phyloP scores from a whole-genome alignment of 1,140 invertebrate genomes.

The Drosophila takahashii region DNA sequence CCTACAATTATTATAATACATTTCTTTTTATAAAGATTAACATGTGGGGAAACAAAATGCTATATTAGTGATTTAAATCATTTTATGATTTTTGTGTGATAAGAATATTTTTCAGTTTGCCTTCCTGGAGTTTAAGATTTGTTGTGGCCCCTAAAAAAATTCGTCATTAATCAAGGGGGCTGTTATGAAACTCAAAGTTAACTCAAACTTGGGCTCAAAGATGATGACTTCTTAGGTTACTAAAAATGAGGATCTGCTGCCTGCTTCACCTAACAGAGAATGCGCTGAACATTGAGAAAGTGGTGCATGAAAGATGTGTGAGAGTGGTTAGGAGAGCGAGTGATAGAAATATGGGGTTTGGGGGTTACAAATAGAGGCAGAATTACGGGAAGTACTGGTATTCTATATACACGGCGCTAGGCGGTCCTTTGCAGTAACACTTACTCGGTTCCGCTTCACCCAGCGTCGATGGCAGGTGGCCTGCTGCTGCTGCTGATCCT shows the following conservation, averaged over 20 bases:
- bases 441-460: slow-evolving; percentile 93
- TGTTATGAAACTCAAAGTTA: slow-evolving; percentile 37
- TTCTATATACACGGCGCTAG: slow-evolving; percentile 20
- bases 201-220: neutral
- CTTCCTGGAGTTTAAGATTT: neutral
- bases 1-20: too few relatives aligned
- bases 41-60: too few relatives aligned
- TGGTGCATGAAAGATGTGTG: slow-evolving; percentile 38
- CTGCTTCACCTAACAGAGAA: slow-evolving; percentile 58
- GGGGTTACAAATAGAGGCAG: slow-evolving; percentile 26
- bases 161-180: neutral
- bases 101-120: neutral
- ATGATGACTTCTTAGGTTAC: neutral
- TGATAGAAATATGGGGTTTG: slow-evolving; percentile 5
- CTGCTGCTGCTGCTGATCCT: slow-evolving; percentile 87
- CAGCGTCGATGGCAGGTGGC: slow-evolving; percentile 89
- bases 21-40: too few relatives aligned
- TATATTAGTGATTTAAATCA: neutral
- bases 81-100: too few relatives aligned
- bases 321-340: slow-evolving; percentile 8
- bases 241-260: slow-evolving; percentile 14
- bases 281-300: slow-evolving; percentile 64
- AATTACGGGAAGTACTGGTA: neutral
- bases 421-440: slow-evolving; percentile 61
- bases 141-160: neutral